Evolutionary conservation across 2,797 vertebrate species (phyloP), one percentile per base, ranked within the genome.

Genomic region (Coregonus suidteri): DNA sequence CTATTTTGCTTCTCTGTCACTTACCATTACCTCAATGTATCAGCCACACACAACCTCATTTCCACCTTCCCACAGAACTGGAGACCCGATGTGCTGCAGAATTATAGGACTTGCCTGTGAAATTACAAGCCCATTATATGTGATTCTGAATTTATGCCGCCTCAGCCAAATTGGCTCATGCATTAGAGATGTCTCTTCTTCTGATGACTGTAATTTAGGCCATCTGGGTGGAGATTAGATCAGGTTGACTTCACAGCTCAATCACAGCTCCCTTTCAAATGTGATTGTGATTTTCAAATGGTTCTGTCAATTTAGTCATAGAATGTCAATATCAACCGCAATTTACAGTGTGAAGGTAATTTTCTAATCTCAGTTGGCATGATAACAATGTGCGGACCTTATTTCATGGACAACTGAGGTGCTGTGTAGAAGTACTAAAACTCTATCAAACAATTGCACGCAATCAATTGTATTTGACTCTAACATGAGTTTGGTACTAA

Each of bases 51-150:
- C 51, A 73, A 68, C 67, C 51, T 75, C 25, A 34, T 56, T 15
- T 65, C 56, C 54, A 72, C 30, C 53, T 34, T 34, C 31, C 15
- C n/a, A 64, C 15, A n/a, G 69, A 75, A 59, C 56, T 73, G 16
- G 70, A 73, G 47, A 18, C 31, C 6, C 15, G 52, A 18, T 73
- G 9, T 59, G 53, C 16, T 11, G 25, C 16, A 20, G 25, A 59
- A 59, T 59, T 18, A 59, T 30, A 53, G 71, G 3, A 72, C n/a
- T 15, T 30, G n/a, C 71, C 52, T 31, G 73, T 56, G 75, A 65
- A 73, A 77, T 79, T 59, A 79, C 70, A 62, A 79, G 68, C 4
- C 71, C 69, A 54, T 78, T 70, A 77, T 37, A 77, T n/a, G 34
- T 18, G 7, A 34, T 53, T 73, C 31, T 3, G 31, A 34, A 34